These are phyloP conservation scores for Eristalinus sepulchralis DNA, from an alignment of 2,888 invertebrate species.

Conservation along the genomic window DNA sequence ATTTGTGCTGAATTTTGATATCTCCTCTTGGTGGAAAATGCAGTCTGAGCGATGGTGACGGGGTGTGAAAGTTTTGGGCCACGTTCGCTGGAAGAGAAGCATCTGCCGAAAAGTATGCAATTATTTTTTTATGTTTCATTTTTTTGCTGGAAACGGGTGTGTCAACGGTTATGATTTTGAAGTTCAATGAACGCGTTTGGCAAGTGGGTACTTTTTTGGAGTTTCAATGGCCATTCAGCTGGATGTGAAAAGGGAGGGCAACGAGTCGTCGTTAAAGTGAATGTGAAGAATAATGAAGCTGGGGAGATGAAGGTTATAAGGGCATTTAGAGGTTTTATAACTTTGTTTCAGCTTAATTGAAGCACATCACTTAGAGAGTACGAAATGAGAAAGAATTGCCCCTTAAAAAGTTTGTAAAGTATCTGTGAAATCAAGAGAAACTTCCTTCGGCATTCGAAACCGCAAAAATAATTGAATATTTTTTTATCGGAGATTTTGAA, in stretches of 20 bases:
- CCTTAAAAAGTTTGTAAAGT: too few relatives aligned
- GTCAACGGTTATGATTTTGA: not conserved
- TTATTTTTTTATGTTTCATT: not conserved
- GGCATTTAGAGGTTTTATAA: too few relatives aligned
- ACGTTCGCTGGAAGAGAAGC: not conserved
- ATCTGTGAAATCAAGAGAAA: too few relatives aligned
- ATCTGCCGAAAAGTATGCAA: not conserved
- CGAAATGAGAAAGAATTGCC: too few relatives aligned
- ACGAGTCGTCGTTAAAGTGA: not conserved
- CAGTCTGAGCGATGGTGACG: not conserved
- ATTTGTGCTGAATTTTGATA: constrained; percentile 46
- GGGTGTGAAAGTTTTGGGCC: not conserved
- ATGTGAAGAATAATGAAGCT: not conserved
- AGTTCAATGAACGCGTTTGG: not conserved
- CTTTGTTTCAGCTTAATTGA: too few relatives aligned
- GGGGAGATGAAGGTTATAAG: too few relatives aligned
- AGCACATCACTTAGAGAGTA: too few relatives aligned
- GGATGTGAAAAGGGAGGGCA: not conserved
- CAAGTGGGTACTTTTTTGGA: not conserved
- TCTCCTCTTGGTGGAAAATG: not conserved
- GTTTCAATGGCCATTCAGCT: not conserved
- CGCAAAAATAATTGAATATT: too few relatives aligned
- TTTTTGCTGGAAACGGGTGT: not conserved
- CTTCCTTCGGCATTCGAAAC: too few relatives aligned
- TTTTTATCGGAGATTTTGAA: too few relatives aligned